These are phyloP conservation scores for Pangasius djambal DNA, from an alignment of 2,797 vertebrate species.

Conservation along the genomic window DNA sequence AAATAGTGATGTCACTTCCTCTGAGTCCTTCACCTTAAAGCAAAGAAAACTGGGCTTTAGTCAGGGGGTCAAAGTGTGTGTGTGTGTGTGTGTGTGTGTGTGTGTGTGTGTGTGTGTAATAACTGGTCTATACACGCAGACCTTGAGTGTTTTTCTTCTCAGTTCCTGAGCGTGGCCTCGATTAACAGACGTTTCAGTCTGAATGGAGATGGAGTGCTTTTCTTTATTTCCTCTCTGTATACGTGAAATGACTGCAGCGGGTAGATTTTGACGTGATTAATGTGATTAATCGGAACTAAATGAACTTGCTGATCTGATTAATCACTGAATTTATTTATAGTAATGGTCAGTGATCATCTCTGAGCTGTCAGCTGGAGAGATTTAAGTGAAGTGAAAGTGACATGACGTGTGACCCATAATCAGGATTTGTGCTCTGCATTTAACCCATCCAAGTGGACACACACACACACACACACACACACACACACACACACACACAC, in stretches of 20 bases:
- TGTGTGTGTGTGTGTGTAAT: background rate
- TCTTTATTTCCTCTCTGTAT: background rate
- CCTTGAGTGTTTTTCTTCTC: background rate
- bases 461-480: no score
- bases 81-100: background rate
- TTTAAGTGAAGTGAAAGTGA: no score
- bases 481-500: no score
- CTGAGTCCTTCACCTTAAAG: background rate
- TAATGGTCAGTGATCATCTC: background rate
- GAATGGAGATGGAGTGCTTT: background rate
- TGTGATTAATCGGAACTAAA: background rate
- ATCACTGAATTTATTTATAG: background rate
- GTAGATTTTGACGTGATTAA: background rate
- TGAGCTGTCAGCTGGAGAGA: background rate
- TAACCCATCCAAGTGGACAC: no score
- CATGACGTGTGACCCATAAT: no score
- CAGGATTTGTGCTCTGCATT: no score
- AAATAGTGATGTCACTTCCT: conserved; percentile 21
- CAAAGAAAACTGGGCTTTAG: background rate
- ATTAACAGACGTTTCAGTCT: background rate
- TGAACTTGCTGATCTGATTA: background rate
- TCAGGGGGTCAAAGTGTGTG: background rate
- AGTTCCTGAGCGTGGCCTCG: background rate
- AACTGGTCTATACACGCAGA: background rate
- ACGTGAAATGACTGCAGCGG: background rate